Percentiles rank a stretch among this genome's conserved stretches.
Conservation (phyloP, 2,888 invertebrate genomes). For the Nomada hirtipes region DNA sequence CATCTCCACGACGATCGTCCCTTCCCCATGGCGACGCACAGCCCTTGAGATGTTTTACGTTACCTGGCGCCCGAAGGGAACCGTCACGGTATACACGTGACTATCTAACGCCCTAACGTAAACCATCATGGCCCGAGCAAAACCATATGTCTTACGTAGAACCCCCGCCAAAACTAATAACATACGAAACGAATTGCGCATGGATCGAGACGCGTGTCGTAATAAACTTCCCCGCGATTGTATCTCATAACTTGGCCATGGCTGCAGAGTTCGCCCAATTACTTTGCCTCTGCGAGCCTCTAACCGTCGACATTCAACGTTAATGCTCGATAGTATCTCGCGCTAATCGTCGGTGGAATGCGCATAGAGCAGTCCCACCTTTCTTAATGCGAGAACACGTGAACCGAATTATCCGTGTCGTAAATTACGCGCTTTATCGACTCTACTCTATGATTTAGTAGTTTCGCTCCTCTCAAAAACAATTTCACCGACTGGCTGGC, state of each 20-base stretch:
- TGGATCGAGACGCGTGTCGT: slow-evolving; percentile 46
- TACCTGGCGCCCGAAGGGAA: no score
- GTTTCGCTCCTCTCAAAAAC: not conserved
- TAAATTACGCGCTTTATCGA: slow-evolving; percentile 15
- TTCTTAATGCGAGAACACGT: slow-evolving; percentile 19
- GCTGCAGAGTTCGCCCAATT: slow-evolving; percentile 31
- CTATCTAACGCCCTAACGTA: no score
- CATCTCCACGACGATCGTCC: no score
- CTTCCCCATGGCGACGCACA: no score
- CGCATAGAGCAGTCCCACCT: slow-evolving; percentile 17
- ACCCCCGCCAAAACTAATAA: not conserved
- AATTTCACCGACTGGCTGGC: not conserved
- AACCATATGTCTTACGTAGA: no score
- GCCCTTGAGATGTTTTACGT: no score
- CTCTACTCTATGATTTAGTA: not conserved
- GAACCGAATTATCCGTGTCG: slow-evolving; percentile 2
- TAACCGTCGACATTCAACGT: slow-evolving; percentile 42
- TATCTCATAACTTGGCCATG: slow-evolving; percentile 48
- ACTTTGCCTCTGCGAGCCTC: slow-evolving; percentile 21
- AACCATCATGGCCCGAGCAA: no score
- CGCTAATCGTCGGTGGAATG: slow-evolving; percentile 36
- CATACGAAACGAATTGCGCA: slow-evolving; percentile 12
- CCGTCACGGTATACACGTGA: no score
- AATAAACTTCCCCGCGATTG: slow-evolving; percentile 50
- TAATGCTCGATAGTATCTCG: slow-evolving; percentile 43